Evolutionary conservation across 2,113 vertebrate species (phyloP).

Genomic region (Erinaceus europaeus): DNA sequence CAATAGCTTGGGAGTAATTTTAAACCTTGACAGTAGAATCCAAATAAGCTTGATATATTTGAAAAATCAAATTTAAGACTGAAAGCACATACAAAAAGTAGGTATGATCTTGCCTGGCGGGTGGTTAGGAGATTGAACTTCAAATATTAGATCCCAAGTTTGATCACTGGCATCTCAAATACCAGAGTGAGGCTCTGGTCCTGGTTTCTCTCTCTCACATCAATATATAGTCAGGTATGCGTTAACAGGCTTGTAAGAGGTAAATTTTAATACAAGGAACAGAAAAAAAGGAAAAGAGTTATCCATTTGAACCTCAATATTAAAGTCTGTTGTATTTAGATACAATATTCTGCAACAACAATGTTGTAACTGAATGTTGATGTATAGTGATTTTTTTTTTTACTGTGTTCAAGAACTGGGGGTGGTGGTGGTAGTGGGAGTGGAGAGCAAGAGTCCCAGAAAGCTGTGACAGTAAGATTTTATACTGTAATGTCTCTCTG

Average conservation of each 20-base stretch:
- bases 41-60: background rate
- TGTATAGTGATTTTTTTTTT: background rate
- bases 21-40: background rate
- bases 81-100: background rate
- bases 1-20: background rate
- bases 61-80: slow-evolving; percentile 20
- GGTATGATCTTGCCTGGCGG: too few relatives aligned
- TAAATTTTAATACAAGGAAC: background rate
- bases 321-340: slow-evolving; percentile 2
- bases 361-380: background rate
- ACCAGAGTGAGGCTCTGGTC: too few relatives aligned
- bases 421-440: too few relatives aligned
- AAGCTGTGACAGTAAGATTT: slow-evolving; percentile 57
- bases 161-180: too few relatives aligned
- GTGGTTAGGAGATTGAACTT: too few relatives aligned
- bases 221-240: too few relatives aligned
- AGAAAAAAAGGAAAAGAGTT: background rate
- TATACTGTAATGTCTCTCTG: slow-evolving; percentile 24
- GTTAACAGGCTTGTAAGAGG: background rate
- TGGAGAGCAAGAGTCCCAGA: background rate
- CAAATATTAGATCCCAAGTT: too few relatives aligned
- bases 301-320: background rate
- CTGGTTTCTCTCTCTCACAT: too few relatives aligned
- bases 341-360: background rate
- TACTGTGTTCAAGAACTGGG: slow-evolving; percentile 16